These are phyloP conservation scores for Eidolon dupreanum DNA, from an alignment of 2,797 vertebrate genomes.

Conservation along the genomic window DNA sequence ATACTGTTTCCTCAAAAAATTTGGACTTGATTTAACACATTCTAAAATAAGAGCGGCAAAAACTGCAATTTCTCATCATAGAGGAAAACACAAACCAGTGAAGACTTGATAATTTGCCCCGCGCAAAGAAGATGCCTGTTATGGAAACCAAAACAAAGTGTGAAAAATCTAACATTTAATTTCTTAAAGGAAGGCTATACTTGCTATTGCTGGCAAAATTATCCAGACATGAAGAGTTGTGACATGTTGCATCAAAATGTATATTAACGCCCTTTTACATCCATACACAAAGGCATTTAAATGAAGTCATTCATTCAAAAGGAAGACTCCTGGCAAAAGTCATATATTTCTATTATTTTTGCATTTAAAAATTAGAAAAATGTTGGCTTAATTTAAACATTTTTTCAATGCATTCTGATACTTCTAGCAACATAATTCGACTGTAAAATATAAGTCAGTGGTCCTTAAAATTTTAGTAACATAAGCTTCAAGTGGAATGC, in stretches of 20 bases:
- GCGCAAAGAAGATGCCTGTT: constrained; percentile 72
- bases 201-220: constrained; percentile 73
- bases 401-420: constrained; percentile 41
- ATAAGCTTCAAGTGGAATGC: constrained; percentile 42
- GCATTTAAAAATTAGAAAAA: constrained; percentile 50
- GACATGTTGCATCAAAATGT: constrained; percentile 75
- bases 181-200: constrained; percentile 71
- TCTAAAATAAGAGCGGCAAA: constrained; percentile 74
- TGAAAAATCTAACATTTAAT: constrained; percentile 79
- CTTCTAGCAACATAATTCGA: constrained; percentile 14
- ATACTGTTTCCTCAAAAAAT: constrained; percentile 61
- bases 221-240: constrained; percentile 74
- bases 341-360: constrained; percentile 57
- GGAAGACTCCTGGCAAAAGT: constrained; percentile 52
- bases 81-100: constrained; percentile 77
- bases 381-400: constrained; percentile 21
- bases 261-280: constrained; percentile 79
- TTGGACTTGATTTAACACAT: constrained; percentile 75
- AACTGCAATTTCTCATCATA: constrained; percentile 73
- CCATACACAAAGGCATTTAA: constrained; percentile 71
- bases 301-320: constrained; percentile 62
- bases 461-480: constrained; percentile 48
- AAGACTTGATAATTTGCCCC: constrained; percentile 71
- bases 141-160: constrained; percentile 77
- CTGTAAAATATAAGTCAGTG: constrained; percentile 51